Evolutionary conservation across 2,113 vertebrate genomes (phyloP).

Genomic region (Charadrius vociferus): DNA sequence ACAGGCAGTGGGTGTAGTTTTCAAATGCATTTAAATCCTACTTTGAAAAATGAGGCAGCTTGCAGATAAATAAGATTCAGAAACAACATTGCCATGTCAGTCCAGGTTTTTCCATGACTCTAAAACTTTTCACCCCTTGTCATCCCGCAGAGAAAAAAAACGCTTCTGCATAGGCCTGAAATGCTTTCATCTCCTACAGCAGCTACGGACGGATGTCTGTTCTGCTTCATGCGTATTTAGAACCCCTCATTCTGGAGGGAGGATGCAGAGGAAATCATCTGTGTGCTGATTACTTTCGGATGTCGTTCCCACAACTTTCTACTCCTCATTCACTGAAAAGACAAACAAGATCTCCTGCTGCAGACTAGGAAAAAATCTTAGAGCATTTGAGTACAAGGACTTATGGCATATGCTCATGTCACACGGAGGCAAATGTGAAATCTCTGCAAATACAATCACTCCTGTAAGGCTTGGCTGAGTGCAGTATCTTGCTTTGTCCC

Average conservation of each 20-base stretch:
- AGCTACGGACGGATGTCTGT: fast-evolving
- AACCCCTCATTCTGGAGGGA: neutral
- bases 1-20: neutral
- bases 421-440: neutral
- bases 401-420: neutral
- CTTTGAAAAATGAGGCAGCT: neutral
- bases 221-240: neutral
- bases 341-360: neutral
- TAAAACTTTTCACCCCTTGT: neutral
- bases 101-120: neutral
- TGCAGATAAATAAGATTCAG: neutral
- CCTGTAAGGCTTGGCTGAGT: neutral
- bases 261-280: neutral
- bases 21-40: neutral
- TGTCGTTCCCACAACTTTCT: neutral
- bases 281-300: neutral
- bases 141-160: neutral
- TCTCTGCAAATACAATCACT: neutral
- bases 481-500: neutral
- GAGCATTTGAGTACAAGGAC: neutral
- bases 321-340: neutral
- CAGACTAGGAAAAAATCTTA: neutral
- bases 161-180: neutral
- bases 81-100: neutral
- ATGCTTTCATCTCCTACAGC: neutral